A percentile compares a stretch with the other conserved stretches of the same genome.
These are phyloP conservation scores for Hassar affinis DNA, from an alignment of 2,113 vertebrate genomes.

Conservation along the genomic window DNA sequence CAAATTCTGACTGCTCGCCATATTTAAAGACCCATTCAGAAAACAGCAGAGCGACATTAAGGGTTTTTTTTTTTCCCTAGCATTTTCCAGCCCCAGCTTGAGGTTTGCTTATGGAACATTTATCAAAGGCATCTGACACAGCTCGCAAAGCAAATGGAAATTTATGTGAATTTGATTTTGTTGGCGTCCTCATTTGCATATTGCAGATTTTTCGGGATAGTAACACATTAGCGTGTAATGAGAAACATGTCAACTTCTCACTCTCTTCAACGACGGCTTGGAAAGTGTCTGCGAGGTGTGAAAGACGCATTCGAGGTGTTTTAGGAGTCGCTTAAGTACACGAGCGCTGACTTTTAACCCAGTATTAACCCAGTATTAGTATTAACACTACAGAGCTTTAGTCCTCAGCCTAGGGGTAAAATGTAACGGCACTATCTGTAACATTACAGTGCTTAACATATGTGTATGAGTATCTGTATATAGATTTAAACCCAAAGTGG, in stretches of 20 bases:
- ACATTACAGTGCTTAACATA: neutral
- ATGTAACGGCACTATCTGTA: neutral
- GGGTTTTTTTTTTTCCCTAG: neutral
- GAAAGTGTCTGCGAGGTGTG: neutral
- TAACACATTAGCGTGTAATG: constrained; percentile 18
- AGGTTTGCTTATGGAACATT: constrained; percentile 18
- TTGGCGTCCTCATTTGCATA: constrained; percentile 26
- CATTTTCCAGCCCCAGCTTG: neutral
- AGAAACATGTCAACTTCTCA: neutral
- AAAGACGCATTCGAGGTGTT: neutral
- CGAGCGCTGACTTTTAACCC: neutral
- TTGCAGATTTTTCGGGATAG: constrained; percentile 17
- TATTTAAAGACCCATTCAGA: neutral
- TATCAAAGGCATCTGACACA: constrained; percentile 23
- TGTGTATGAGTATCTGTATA: neutral
- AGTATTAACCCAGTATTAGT: neutral
- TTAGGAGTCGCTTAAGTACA: neutral
- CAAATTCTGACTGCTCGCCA: neutral
- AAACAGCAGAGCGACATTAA: constrained; percentile 11
- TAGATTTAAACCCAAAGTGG: neutral
- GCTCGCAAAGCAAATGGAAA: constrained; percentile 30
- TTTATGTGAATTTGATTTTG: constrained; percentile 29
- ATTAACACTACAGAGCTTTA: neutral
- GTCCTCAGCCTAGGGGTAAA: neutral
- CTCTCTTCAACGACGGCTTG: neutral